phyloP scores from a whole-genome alignment of 2,888 invertebrate species.

The Spodoptera picta region DNA sequence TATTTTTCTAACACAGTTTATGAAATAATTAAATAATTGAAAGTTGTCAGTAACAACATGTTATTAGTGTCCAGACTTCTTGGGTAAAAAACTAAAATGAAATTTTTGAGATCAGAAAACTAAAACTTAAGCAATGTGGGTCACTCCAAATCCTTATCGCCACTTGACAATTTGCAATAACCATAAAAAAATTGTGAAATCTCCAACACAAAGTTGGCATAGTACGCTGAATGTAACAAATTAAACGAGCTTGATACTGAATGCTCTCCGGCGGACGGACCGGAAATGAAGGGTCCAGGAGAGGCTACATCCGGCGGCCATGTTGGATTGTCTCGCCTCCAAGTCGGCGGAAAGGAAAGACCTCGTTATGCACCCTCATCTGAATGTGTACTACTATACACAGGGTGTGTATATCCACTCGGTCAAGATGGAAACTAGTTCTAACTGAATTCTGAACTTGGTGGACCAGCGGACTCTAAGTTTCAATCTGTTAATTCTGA shows the following conservation, averaged over 20 bases:
- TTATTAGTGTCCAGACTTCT: too few species aligned
- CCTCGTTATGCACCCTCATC: slow-evolving; percentile 47
- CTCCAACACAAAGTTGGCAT: too few species aligned
- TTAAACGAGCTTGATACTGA: slow-evolving; percentile 36
- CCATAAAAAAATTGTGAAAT: too few species aligned
- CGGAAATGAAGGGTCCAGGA: slow-evolving; percentile 67
- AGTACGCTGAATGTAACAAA: slow-evolving; percentile 32
- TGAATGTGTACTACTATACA: slow-evolving; percentile 28
- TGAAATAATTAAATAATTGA: too few species aligned
- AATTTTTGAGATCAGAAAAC: too few species aligned
- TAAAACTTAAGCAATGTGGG: too few species aligned
- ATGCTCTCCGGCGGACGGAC: slow-evolving; percentile 39
- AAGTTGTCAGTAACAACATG: too few species aligned
- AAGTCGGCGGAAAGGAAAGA: slow-evolving; percentile 46
- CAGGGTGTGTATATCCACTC: neutral
- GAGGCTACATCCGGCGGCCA: slow-evolving; percentile 61
- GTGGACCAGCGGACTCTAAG: neutral
- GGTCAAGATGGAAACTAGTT: neutral
- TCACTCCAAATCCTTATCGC: too few species aligned
- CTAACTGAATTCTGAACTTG: slow-evolving; percentile 3
- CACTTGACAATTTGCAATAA: too few species aligned
- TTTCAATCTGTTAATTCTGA: neutral
- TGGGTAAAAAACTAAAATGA: too few species aligned
- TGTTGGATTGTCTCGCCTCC: slow-evolving; percentile 53
- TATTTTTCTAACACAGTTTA: too few species aligned